Percentiles rank a stretch among this genome's conserved stretches.
These are phyloP conservation scores for Lysiphlebus fabarum DNA, from an alignment of 1,140 invertebrate species.

Conservation along the genomic window DNA sequence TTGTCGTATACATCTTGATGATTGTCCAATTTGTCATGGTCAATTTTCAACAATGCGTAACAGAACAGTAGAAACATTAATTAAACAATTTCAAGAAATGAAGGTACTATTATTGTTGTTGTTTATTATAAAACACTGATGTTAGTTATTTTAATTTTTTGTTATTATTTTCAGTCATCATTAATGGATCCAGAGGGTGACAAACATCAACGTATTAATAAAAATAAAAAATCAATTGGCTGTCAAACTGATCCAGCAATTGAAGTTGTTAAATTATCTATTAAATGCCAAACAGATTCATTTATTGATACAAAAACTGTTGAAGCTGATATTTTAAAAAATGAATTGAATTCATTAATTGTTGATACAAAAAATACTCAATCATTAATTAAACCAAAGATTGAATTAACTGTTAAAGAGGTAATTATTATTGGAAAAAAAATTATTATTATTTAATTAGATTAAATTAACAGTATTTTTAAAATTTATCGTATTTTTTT, in stretches of 20 bases:
- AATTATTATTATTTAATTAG: too few species aligned
- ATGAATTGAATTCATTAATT: not conserved
- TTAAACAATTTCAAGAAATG: constrained; percentile 41
- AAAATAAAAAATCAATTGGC: not conserved
- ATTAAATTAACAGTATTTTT: too few species aligned
- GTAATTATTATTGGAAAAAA: too few species aligned
- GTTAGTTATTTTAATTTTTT: not conserved
- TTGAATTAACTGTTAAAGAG: too few species aligned
- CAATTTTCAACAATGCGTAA: constrained; percentile 52
- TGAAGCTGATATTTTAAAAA: not conserved
- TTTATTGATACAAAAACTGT: not conserved
- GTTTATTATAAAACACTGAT: not conserved
- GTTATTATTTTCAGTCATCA: not conserved
- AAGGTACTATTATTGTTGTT: constrained; percentile 13
- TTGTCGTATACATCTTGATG: constrained; percentile 49
- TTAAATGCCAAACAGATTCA: not conserved
- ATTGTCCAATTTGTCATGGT: constrained; percentile 52
- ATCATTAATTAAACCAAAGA: too few species aligned
- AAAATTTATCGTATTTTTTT: too few species aligned
- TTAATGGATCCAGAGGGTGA: not conserved
- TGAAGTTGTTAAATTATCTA: too few species aligned
- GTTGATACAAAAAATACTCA: too few species aligned
- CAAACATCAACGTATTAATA: not conserved
- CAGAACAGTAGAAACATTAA: constrained; percentile 53
- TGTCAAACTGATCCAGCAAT: too few species aligned